phyloP scores from a whole-genome alignment of 2,113 vertebrate species.

The Clarias magur region DNA sequence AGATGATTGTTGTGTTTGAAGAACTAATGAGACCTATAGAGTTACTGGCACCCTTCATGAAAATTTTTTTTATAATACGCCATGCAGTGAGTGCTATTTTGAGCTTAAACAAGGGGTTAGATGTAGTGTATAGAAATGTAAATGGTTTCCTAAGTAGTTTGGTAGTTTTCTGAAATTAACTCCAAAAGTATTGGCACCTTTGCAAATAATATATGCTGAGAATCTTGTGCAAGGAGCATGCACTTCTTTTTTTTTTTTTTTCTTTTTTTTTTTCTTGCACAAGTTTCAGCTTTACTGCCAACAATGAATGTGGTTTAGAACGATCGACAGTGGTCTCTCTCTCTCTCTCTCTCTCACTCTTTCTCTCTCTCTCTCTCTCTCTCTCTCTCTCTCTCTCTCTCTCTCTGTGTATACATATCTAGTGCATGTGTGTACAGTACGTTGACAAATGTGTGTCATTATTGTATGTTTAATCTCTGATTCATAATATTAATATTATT shows the following conservation, averaged over 20 bases:
- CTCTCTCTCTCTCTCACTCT: neutral
- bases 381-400: neutral
- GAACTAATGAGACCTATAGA: neutral
- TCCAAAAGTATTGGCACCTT: neutral
- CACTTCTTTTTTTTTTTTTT: too few relatives aligned
- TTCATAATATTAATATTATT: neutral
- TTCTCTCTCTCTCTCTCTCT: neutral
- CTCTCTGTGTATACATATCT: neutral
- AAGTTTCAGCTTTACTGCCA: neutral
- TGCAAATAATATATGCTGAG: neutral
- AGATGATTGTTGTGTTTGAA: neutral
- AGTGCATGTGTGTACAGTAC: neutral
- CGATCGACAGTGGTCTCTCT: neutral
- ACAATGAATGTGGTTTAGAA: conserved; percentile 25
- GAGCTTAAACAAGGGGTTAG: neutral
- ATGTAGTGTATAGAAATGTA: neutral
- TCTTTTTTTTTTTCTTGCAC: too few relatives aligned
- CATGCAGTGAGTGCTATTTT: neutral
- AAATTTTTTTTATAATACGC: neutral
- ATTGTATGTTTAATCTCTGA: neutral
- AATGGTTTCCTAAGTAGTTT: neutral
- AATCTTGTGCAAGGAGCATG: neutral
- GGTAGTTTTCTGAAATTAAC: neutral
- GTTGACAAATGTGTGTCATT: neutral
- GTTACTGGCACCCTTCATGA: neutral